A percentile compares a stretch with the other conserved stretches of the same genome.
These are phyloP conservation scores for Archaeoteleia sp. DNA, from an alignment of 2,888 invertebrate genomes.

Conservation along the genomic window DNA sequence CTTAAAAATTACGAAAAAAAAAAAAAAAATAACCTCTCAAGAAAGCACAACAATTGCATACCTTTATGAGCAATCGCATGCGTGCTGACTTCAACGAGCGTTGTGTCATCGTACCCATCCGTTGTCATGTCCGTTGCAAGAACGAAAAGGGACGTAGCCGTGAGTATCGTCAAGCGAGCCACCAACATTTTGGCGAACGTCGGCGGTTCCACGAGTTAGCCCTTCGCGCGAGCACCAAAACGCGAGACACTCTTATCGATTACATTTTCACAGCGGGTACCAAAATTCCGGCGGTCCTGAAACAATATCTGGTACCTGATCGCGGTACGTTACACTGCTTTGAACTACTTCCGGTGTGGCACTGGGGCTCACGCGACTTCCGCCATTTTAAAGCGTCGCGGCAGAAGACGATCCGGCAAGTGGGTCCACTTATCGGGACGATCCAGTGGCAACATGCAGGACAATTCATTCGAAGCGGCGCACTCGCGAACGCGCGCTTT, in stretches of 20 bases:
- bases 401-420: background rate
- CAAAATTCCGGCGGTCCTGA: constrained; percentile 1
- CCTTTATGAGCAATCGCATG: constrained; percentile 27
- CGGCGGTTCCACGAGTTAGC: constrained; percentile 6
- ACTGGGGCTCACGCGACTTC: constrained; percentile 1
- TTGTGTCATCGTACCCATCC: constrained; percentile 22
- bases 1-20: too few relatives aligned
- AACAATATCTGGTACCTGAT: background rate
- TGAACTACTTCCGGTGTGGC: constrained; percentile 17
- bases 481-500: constrained; percentile 37
- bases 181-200: constrained; percentile 37
- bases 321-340: background rate
- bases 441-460: constrained; percentile 6
- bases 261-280: constrained; percentile 29
- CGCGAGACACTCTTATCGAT: constrained; percentile 17
- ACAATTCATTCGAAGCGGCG: constrained; percentile 21
- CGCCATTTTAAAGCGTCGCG: constrained; percentile 5
- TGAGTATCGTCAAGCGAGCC: constrained; percentile 21
- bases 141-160: constrained; percentile 22
- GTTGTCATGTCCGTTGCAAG: constrained; percentile 27
- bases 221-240: constrained; percentile 20
- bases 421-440: constrained; percentile 11
- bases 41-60: too few relatives aligned
- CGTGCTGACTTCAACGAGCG: background rate
- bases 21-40: too few relatives aligned